Base-by-base conservation (phyloP, 1,140 invertebrate genomes). In the Holcopasites calliopsidis region DNA sequence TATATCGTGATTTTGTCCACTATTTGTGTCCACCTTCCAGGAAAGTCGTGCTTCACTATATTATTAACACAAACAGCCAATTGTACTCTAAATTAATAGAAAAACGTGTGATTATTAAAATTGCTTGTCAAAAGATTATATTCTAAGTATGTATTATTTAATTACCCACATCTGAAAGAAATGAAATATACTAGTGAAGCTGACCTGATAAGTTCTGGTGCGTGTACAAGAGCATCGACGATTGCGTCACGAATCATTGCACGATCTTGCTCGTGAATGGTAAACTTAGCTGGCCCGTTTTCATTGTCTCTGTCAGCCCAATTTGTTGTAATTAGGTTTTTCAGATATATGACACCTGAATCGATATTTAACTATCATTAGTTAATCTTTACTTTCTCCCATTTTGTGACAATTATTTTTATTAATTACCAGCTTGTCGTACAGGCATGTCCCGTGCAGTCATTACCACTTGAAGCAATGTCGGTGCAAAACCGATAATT, bases 31-130 rank as follows among this genome's bases (percentile, higher is more conserved):
- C 98, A 99, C 85, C 96, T 93, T 58, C 95, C 95, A 55, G 99
- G 99, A 89, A 99, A 99, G 89, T 99, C 99, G 91, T 96, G 94
- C 89, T 99, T 99, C 11, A 99, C 96, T 77, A 99, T 98, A 78
- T 95, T 95, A 90, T 95, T 96, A 11, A 99, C 95, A 90, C 97
- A 98, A 8, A 98, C 95, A 81, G 96, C 96, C 23, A 99, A 92
- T 91, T 99, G 98, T 62, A 97, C 93, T 90, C 97, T 95, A 85
- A 88, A 93, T 83, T 69, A 77, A 80, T 57, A 86, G 80, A 70
- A 79, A 50, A 65, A 65, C 47, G 47, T 44, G 64, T 42, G 23
- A 4, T n/a, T n/a, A 21, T 69, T 61, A 42, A 26, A 16, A 69
- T 31, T 26, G 70, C 21, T 58, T 35, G 44, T 55, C 61, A 35